Evolutionary conservation across 2,888 invertebrate genomes (phyloP).

Genomic region (Allacma fusca): DNA sequence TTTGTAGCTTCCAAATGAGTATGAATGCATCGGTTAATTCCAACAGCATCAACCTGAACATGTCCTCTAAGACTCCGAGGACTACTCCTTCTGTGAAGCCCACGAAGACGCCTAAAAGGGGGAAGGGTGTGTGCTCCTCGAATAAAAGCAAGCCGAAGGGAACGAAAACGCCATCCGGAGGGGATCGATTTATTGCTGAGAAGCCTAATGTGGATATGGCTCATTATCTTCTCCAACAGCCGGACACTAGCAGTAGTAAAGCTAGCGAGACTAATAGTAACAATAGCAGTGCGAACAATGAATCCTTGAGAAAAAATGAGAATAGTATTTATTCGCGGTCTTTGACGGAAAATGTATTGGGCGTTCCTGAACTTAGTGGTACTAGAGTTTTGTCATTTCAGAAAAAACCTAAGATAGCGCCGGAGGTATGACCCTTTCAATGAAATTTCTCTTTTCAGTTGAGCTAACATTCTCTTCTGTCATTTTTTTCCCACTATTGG

Average conservation of each 20-base stretch:
- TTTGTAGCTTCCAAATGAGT: conserved; percentile 55
- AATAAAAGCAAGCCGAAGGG: conserved; percentile 53
- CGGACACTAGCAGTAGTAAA: conserved; percentile 11
- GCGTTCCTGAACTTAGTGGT: conserved; percentile 56
- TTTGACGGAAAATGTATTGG: conserved; percentile 58
- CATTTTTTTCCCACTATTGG: too few species aligned
- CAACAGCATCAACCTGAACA: conserved; percentile 50
- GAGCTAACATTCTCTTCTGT: too few species aligned
- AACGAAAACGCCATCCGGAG: conserved; percentile 47
- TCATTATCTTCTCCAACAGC: conserved; percentile 54
- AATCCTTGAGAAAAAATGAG: conserved; percentile 38
- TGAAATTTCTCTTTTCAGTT: neutral
- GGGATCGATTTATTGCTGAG: conserved; percentile 60
- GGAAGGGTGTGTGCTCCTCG: neutral
- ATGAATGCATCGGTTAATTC: conserved; percentile 52
- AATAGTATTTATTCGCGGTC: conserved; percentile 53
- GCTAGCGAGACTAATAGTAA: conserved; percentile 29
- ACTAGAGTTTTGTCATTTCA: conserved; percentile 58
- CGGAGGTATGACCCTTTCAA: conserved; percentile 51
- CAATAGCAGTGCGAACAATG: conserved; percentile 44
- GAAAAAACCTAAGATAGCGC: conserved; percentile 59
- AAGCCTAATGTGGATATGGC: conserved; percentile 61
- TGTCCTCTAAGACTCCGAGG: conserved; percentile 49
- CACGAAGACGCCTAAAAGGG: conserved; percentile 34
- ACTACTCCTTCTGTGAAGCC: conserved; percentile 39